Base-by-base conservation (phyloP, 2,113 vertebrate species). In the Spea bombifrons region DNA sequence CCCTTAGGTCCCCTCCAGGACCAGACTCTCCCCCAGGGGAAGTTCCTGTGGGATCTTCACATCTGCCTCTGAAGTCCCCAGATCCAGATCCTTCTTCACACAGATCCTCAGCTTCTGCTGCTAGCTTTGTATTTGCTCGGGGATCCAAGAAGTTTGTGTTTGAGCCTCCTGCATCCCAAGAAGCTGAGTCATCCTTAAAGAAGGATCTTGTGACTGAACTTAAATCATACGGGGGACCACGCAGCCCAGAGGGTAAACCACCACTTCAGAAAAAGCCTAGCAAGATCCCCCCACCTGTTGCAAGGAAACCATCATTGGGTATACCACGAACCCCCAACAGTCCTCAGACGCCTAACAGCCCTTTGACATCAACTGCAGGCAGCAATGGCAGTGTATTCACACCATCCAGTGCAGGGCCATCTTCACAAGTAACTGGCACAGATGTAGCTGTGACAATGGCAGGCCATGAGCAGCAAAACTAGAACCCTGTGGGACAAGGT, bases 41-140 rank as follows among this genome's bases (percentile, higher is more conserved):
- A 3, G 77, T 80, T 66, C 47, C 84, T 3, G 0, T 72, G 0
- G 78, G 87, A 71, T 85, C 83, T 12, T 7, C 91, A 48, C 86
- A 84, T 48, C 9, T 87, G 67, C 67, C 5, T 15, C 55, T 85
- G 77, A 81, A 87, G 86, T 61, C 13, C 0, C 0, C 3, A 4
- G 2, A 84, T 0, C 0, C 59, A 4, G 83, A 85, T 5, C 87
- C 86, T 10, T 88, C 90, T 43, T n/a, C 86, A 50, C 83, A 71
- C 46, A 94, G 89, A 74, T 96, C 96, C 0, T 89, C 96, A 0
- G 90, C 94, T 68, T 94, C 91, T 69, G 96, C 89, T 0, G 97
- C 97, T 83, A 99, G 95, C 87, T 99, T 99, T 83, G 94, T 98
- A 85, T 98, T 99, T 50, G 92, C 96, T 75, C 97, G 95, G 85